A percentile compares a stretch with the other conserved stretches of the same genome.
Evolutionary conservation across 1,140 invertebrate genomes (phyloP).

Genomic region (Caenorhabditis remanei): DNA sequence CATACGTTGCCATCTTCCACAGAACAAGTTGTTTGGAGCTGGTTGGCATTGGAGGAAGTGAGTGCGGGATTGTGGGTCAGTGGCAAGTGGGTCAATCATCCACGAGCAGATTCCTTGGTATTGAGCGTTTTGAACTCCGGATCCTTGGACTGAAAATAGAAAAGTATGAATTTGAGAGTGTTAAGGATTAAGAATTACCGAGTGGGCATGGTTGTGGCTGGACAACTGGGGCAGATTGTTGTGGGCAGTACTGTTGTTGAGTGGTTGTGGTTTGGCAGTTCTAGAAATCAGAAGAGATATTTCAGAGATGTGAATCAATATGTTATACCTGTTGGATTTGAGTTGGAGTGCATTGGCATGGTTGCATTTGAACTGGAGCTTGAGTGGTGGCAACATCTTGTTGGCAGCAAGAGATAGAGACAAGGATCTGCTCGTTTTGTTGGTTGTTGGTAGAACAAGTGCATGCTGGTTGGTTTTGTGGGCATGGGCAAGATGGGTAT

Average conservation of each 20-base stretch:
- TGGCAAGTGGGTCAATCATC: constrained; percentile 76
- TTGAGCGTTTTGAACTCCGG: constrained; percentile 69
- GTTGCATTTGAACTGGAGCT: constrained; percentile 49
- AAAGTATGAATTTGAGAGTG: background rate
- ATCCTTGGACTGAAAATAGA: constrained; percentile 72
- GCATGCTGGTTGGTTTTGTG: constrained; percentile 68
- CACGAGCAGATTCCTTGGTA: constrained; percentile 76
- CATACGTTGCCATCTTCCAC: constrained; percentile 77
- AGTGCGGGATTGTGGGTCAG: constrained; percentile 72
- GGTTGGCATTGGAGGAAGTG: constrained; percentile 76
- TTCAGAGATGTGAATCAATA: background rate
- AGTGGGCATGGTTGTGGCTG: constrained; percentile 77
- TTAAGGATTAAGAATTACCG: constrained; percentile 61
- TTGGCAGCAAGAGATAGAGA: constrained; percentile 60
- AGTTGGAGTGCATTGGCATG: constrained; percentile 43
- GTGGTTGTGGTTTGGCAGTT: constrained; percentile 73
- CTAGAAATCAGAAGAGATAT: constrained; percentile 56
- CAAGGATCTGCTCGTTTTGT: constrained; percentile 61
- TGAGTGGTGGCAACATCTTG: constrained; percentile 47
- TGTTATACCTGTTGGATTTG: constrained; percentile 46
- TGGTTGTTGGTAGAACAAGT: constrained; percentile 62
- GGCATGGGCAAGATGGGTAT: constrained; percentile 68
- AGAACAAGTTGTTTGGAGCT: constrained; percentile 77
- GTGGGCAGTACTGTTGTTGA: constrained; percentile 72
- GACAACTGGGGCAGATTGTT: constrained; percentile 68